Evolutionary conservation across 2,888 invertebrate species (phyloP).

Genomic region (Zygaena filipendulae): DNA sequence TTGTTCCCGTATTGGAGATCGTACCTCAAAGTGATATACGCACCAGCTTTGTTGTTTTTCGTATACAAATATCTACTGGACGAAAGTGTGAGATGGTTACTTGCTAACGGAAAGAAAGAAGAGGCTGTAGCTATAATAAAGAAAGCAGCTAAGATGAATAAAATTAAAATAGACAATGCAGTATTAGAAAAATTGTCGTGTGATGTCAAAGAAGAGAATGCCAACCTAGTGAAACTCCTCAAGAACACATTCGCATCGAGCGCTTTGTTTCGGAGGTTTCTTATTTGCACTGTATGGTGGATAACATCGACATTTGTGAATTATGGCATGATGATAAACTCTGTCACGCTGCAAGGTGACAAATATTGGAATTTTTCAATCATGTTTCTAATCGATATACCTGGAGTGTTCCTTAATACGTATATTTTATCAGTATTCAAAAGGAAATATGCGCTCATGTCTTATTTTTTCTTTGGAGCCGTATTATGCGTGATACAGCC

Average conservation of each 20-base stretch:
- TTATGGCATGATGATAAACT: constrained; percentile 80
- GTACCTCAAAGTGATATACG: constrained; percentile 72
- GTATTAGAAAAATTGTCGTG: constrained; percentile 29
- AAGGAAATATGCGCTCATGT: constrained; percentile 64
- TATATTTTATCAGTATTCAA: constrained; percentile 64
- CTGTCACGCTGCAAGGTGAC: constrained; percentile 78
- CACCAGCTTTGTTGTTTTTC: constrained; percentile 74
- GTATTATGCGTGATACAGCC: constrained; percentile 69
- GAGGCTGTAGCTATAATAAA: constrained; percentile 72
- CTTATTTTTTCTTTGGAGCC: constrained; percentile 65
- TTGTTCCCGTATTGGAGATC: constrained; percentile 74
- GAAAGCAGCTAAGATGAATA: constrained; percentile 65
- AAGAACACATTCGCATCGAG: constrained; percentile 39
- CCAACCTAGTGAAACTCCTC: constrained; percentile 26
- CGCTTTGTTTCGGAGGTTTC: constrained; percentile 34
- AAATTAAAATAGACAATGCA: constrained; percentile 19
- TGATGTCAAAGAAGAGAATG: constrained; percentile 28
- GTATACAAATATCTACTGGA: constrained; percentile 74
- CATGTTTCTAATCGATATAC: constrained; percentile 65
- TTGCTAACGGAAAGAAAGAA: constrained; percentile 74
- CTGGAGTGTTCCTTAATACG: constrained; percentile 64
- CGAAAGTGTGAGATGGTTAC: constrained; percentile 83
- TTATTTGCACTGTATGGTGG: constrained; percentile 52
- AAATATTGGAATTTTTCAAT: constrained; percentile 80
- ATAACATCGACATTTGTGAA: constrained; percentile 79